Percentiles rank a stretch among this genome's conserved stretches.
Evolutionary conservation across 2,797 vertebrate genomes (phyloP).

Genomic region (Knipowitschia caucasica): DNA sequence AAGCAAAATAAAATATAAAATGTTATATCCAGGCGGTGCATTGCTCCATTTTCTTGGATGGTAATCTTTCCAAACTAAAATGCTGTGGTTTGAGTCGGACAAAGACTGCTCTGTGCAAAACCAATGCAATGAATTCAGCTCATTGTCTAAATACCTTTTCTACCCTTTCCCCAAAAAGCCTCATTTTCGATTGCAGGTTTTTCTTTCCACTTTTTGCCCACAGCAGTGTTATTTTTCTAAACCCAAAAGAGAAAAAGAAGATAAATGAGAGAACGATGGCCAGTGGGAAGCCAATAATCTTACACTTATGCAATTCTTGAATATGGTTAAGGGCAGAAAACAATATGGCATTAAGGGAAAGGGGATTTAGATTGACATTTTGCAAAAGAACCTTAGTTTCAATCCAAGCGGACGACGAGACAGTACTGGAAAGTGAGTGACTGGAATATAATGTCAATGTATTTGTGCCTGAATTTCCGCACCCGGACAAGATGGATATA

Average conservation of each 20-base stretch:
- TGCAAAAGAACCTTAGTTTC: constrained; percentile 11
- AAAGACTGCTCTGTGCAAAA: constrained; percentile 43
- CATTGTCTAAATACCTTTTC: constrained; percentile 53
- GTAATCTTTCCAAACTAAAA: neutral
- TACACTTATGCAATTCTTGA: constrained; percentile 46
- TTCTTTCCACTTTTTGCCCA: constrained; percentile 42
- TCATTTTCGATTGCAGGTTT: constrained; percentile 55
- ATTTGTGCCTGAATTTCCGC: too few relatives aligned
- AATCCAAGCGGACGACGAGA: neutral
- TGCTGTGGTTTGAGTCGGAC: constrained; percentile 1
- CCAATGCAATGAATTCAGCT: constrained; percentile 58
- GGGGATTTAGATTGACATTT: constrained; percentile 37
- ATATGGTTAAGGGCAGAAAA: constrained; percentile 33
- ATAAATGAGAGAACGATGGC: constrained; percentile 50
- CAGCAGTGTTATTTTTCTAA: constrained; percentile 23
- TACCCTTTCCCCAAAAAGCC: constrained; percentile 12
- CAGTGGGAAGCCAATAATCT: constrained; percentile 46
- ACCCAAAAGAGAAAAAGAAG: constrained; percentile 46
- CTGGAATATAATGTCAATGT: too few relatives aligned
- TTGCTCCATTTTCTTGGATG: neutral
- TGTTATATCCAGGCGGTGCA: neutral
- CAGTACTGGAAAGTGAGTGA: too few relatives aligned
- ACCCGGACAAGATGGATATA: too few relatives aligned
- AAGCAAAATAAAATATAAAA: too few relatives aligned
- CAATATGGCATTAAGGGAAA: constrained; percentile 35